Evolutionary conservation across 1,140 invertebrate genomes (phyloP).

Genomic region (Coenobita brevimanus): DNA sequence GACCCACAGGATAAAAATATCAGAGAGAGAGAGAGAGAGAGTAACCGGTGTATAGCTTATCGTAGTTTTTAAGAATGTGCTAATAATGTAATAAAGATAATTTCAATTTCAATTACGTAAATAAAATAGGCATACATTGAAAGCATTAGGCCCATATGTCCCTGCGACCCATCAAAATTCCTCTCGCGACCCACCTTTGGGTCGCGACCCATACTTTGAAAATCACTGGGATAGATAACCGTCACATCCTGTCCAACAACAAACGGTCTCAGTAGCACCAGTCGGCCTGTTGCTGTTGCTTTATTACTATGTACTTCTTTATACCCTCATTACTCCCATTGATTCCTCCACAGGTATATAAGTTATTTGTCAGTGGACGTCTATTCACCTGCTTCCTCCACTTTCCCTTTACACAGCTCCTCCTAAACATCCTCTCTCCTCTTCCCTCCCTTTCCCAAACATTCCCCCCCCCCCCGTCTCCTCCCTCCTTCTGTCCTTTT

Average conservation of each 20-base stretch:
- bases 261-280: no score
- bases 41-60: no score
- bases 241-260: no score
- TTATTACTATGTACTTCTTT: background rate
- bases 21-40: background rate
- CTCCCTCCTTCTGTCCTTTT: background rate
- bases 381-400: background rate
- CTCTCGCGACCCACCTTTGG: no score
- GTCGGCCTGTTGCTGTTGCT: background rate
- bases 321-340: background rate
- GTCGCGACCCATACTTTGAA: no score
- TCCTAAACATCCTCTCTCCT: background rate
- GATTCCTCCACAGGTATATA: background rate
- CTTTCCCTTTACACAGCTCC: background rate
- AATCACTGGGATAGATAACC: no score
- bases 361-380: background rate
- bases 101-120: no score
- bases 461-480: background rate
- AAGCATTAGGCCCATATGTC: no score
- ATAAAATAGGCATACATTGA: no score
- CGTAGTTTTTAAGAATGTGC: no score
- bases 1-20: background rate
- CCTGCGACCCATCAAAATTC: no score
- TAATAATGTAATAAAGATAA: no score
- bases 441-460: background rate